Conservation (phyloP, 2,888 invertebrate genomes). For the Heterodera filipjevi region DNA sequence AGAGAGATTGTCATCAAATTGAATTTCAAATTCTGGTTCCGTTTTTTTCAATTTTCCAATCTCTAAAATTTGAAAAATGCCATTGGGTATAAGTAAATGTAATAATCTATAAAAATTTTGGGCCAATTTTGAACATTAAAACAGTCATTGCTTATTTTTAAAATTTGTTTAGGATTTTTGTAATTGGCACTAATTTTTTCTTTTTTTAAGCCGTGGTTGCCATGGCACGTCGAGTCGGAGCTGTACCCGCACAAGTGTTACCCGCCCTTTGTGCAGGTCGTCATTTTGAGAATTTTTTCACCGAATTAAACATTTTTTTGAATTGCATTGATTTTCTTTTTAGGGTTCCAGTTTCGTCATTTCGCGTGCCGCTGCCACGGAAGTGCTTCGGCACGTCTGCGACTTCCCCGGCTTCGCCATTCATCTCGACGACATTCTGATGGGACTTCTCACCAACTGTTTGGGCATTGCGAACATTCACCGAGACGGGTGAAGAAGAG, state of each 20-base stretch:
- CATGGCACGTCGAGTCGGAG: conserved; percentile 59
- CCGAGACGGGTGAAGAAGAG: conserved; percentile 56
- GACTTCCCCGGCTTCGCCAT: conserved; percentile 53
- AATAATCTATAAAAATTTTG: too few species aligned
- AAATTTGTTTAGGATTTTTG: too few species aligned
- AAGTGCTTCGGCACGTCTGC: conserved; percentile 22
- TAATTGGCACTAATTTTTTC: neutral
- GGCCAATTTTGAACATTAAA: too few species aligned
- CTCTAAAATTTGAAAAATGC: too few species aligned
- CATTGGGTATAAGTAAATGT: too few species aligned
- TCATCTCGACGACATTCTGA: conserved; percentile 62
- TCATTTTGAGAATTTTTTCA: too few species aligned
- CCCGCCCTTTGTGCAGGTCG: conserved; percentile 60
- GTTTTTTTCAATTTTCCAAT: too few species aligned
- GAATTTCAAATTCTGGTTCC: too few species aligned
- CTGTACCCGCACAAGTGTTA: conserved; percentile 63
- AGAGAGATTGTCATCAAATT: neutral
- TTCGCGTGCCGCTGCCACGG: conserved; percentile 50
- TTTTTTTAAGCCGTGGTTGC: conserved; percentile 53
- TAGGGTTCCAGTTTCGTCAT: conserved; percentile 64
- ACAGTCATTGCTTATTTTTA: too few species aligned
- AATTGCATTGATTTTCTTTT: conserved; percentile 13
- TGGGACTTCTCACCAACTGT: conserved; percentile 60
- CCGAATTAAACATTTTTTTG: too few species aligned
- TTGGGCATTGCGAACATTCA: conserved; percentile 52